Percentiles rank a stretch among this genome's conserved stretches.
Evolutionary conservation across 2,888 invertebrate species (phyloP).

Genomic region (Latrodectus elegans): DNA sequence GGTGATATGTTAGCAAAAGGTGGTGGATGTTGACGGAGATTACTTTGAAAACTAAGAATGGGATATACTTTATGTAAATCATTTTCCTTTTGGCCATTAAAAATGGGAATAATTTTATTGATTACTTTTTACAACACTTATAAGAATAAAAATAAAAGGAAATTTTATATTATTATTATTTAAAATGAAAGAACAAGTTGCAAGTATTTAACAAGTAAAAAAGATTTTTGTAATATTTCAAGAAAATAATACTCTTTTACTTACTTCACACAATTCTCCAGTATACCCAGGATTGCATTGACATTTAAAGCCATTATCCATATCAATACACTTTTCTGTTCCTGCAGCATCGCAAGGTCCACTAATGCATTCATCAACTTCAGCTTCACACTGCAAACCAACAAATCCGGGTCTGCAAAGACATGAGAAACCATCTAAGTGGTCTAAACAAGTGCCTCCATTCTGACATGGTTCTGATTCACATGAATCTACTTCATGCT

Average conservation of each 20-base stretch:
- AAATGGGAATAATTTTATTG: no score
- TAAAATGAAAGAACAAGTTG: no score
- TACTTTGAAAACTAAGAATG: no score
- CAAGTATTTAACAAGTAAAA: no score
- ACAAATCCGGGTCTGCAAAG: conserved; percentile 86
- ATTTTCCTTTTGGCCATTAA: no score
- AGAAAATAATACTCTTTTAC: background rate
- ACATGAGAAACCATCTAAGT: conserved; percentile 91
- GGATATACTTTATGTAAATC: no score
- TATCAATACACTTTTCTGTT: conserved; percentile 90
- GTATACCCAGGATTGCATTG: conserved; percentile 91
- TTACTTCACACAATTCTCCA: conserved; percentile 85
- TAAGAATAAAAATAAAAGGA: no score
- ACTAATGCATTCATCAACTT: conserved; percentile 91
- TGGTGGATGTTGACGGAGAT: no score
- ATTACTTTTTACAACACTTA: no score
- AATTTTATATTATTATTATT: no score
- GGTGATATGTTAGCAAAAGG: no score
- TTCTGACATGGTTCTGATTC: conserved; percentile 92
- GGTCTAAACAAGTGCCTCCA: conserved; percentile 89
- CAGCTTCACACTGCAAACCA: conserved; percentile 91
- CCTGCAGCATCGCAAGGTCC: conserved; percentile 93
- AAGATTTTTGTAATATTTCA: background rate
- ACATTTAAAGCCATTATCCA: conserved; percentile 80
- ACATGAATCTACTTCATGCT: conserved; percentile 94